These are phyloP conservation scores for Rhopilema esculentum DNA, from an alignment of 30 jellyfish, hydroid and myxozoan genomes.

Conservation along the genomic window DNA sequence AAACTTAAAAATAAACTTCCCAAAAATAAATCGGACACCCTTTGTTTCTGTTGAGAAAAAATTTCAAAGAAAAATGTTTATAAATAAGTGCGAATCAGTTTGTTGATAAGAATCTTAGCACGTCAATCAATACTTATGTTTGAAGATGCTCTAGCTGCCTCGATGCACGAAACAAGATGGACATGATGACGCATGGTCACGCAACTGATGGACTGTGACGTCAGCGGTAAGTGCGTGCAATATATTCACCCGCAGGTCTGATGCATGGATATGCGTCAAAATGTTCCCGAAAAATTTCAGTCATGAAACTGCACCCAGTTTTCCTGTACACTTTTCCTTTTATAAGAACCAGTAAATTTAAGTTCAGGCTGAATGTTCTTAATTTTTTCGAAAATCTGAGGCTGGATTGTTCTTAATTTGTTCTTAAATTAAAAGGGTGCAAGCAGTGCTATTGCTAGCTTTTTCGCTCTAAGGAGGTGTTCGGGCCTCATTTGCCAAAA, in stretches of 20 bases:
- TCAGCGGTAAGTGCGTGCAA: neutral
- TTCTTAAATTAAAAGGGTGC: no score
- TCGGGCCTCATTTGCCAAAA: no score
- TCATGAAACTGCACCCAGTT: no score
- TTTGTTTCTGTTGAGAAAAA: neutral
- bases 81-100: neutral
- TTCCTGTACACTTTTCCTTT: no score
- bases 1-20: no score
- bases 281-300: no score
- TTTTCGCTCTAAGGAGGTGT: no score
- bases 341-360: no score
- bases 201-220: neutral
- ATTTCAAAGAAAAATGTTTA: neutral
- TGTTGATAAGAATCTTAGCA: neutral
- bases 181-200: neutral
- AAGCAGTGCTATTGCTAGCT: no score
- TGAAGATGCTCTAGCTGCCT: neutral
- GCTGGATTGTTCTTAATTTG: no score
- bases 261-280: neutral
- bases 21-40: neutral
- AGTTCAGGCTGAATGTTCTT: no score
- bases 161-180: neutral
- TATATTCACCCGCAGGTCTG: neutral
- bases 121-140: neutral
- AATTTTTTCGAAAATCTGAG: no score